Base-by-base conservation (phyloP, 2,888 invertebrate genomes). In the Drosophila putrida region DNA sequence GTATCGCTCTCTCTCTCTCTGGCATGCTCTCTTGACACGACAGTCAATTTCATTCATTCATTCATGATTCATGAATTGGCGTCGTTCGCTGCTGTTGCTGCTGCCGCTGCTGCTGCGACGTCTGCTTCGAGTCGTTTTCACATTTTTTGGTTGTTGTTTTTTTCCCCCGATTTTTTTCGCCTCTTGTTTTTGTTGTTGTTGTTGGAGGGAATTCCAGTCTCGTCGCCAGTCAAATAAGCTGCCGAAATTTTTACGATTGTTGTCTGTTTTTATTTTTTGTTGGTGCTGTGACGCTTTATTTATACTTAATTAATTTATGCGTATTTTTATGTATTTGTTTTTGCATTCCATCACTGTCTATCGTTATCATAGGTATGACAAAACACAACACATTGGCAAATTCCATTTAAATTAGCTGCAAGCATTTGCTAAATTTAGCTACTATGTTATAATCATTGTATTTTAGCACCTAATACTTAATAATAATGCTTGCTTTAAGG, bases 21-120 rank as follows among this genome's bases (percentile, higher is more conserved):
- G 31, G 20, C 50, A 31, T 60, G 49, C 69, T 58, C 58, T 76
- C 51, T 66, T 61, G 63, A 61, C 53, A 54, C 78, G 67, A 79
- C 79, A 88, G 80, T 73, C 47, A 88, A 82, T 75, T 84, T 88
- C 89, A 84, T 84, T 84, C 82, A 82, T 70, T 71, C 73, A 73
- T 67, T 73, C 73, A 76, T 75, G 75, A 75, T 74, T 76, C 75
- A 76, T 76, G 75, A 76, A 78, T 74, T 62, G 78, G 41, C 57
- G 55, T 55, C 50, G 70, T 38, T 13, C 39, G 15, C 36, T 35
- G 36, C 28, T 46, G 43, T 46, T 11, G 58, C 36, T 57, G 47
- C 41, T 62, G 31, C 61, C 43, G 44, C 53, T 15, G 62, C 36
- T 57, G 47, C 41, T 62, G 36, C 61, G 43, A 38, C 75, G 51